Base-by-base conservation (phyloP, 2,888 invertebrate genomes). In the Andrena praecox region DNA sequence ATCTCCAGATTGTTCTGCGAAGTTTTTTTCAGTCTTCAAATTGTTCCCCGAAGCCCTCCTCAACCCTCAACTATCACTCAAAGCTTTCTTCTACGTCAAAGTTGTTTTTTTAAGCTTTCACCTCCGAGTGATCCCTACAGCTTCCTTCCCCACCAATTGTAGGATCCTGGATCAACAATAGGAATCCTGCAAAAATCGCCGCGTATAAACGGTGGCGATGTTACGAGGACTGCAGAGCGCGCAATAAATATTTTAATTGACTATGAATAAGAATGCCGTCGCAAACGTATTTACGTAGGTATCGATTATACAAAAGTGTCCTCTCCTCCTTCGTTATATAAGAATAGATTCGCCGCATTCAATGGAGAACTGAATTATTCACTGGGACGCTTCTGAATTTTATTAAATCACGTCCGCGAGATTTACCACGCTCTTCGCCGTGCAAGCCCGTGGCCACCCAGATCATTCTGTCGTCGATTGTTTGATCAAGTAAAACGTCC, bases 381-480 rank as follows among this genome's bases (percentile, higher is more conserved):
- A 80, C 60, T 33, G 64, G 20, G 48, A 63, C n/a, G 76, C 67
- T 60, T 75, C 80, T 80, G 85, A 86, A 87, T 87, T 87, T 87
- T 77, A 85, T 87, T 78, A 85, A 82, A 85, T 85, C 82, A 80
- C 77, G 87, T 85, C 35, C 73, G 50, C 35, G 70, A 72, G 69
- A 78, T 85, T 82, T 85, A 69, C 70, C 62, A 12, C 50, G 42
- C 0, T 62, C n/a, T 66, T 56, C 62, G 20, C 56, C 27, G 42
- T 12, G 10, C 6, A 29, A 42, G 67, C 77, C 31, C 33, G 27
- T 8, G 33, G 0, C n/a, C 52, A 20, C n/a, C 64, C 4, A 66
- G 35, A 59, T 50, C 56, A n/a, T 48, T 24, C 67, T 35, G 60
- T 35, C 50, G 52, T 33, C 71, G 48, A 59, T 56, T 82, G 68